These are phyloP conservation scores for Ageneiosus marmoratus DNA, from an alignment of 2,113 vertebrate species.

Conservation along the genomic window DNA sequence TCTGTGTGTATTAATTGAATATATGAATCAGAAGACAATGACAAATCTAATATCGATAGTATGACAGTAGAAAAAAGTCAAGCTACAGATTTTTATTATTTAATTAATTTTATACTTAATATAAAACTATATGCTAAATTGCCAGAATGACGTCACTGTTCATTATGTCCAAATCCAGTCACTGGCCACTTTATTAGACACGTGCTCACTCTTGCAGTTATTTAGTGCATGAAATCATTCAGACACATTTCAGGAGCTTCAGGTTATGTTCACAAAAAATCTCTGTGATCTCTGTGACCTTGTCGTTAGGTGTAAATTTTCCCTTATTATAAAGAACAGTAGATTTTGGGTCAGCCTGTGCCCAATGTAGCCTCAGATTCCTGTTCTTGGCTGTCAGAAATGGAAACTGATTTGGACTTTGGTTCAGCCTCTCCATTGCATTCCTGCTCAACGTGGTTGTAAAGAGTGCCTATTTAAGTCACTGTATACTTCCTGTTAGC, in stretches of 20 bases:
- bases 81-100: neutral
- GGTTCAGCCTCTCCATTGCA: neutral
- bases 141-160: neutral
- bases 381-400: neutral
- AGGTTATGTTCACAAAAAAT: neutral
- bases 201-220: neutral
- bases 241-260: neutral
- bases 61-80: neutral
- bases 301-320: too few species aligned
- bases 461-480: neutral
- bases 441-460: neutral
- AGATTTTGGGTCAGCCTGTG: too few species aligned
- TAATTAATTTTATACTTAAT: neutral
- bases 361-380: neutral
- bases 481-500: conserved; percentile 1
- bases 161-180: neutral
- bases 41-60: neutral
- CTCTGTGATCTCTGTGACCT: neutral
- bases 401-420: neutral
- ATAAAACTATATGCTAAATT: neutral
- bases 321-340: too few species aligned
- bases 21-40: neutral
- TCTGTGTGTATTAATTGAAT: neutral
- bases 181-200: neutral
- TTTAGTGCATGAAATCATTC: neutral